Evolutionary conservation across 1,140 invertebrate species (phyloP), one percentile per base, ranked within the genome.

Genomic region (Ceratosolen fusciceps): DNA sequence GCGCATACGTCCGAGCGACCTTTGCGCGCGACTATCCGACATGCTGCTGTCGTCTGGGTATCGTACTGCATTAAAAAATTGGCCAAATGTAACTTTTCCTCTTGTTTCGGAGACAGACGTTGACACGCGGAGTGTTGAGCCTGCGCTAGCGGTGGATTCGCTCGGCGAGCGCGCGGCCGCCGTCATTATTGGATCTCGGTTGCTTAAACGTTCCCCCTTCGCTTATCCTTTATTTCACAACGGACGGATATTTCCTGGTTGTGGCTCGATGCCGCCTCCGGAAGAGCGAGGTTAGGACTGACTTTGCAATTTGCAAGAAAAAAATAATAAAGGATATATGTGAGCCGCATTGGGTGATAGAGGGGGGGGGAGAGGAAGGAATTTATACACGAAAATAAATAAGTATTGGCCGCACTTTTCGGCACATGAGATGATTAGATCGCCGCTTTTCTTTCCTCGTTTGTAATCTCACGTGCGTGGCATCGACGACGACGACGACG

Each of bases 281-380:
- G 56, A 24, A 26, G 26, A 10, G 14, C 29, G 34, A 78, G 76
- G 73, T 72, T 72, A 72, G 67, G 77, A 79, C 77, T 75, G 72
- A 76, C 73, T 79, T 34, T 76, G 77, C 77, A 79, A 26, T 43
- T 79, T 65, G 58, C 34, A 34, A 72, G 47, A 68, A 62, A 74
- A 74, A 65, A 16, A n/a, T 19, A 65, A 65, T 37, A 19, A 65
- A 65, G 5, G 19, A 19, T 65, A 37, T 31, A n/a, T 1, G n/a
- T n/a, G n/a, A n/a, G n/a, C n/a, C n/a, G n/a, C n/a, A n/a, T n/a
- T n/a, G n/a, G n/a, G n/a, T n/a, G n/a, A n/a, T n/a, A n/a, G n/a
- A n/a, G n/a, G n/a, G n/a, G n/a, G n/a, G n/a, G n/a, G n/a, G n/a
- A n/a, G n/a, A n/a, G n/a, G n/a, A n/a, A n/a, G n/a, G n/a, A n/a